Base-by-base conservation (phyloP, 2,888 invertebrate genomes). In the Parthenolecanium corni region DNA sequence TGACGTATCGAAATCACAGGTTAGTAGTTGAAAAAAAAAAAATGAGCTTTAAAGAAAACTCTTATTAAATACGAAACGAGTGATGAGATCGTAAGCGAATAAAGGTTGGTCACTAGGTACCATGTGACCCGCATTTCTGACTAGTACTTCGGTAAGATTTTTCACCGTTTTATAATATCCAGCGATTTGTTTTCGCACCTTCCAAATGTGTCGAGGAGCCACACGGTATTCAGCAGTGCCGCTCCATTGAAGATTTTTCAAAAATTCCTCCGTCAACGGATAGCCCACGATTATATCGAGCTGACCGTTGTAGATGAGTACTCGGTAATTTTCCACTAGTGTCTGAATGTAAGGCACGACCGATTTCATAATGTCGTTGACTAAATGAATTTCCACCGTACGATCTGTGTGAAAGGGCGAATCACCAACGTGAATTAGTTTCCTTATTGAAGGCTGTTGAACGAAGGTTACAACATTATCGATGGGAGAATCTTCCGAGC, bases 271-370 rank as follows among this genome's bases (percentile, higher is more conserved):
- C 0, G 92, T 92, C 54, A 89, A 72, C 0, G 91, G 89, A 74
- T 90, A 89, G 0, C 91, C 89, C 0, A 92, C 88, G 66, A 93
- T 90, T 14, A 94, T 85, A 72, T 95, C 94, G 67, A 94, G 72
- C 71, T 94, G 93, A 0, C 94, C 94, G 71, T 84, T 92, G 73
- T 93, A 94, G 65, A 92, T 79, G 49, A 93, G 78, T 16, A 90
- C 81, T 72, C 79, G 77, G 70, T 85, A 86, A 68, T 82, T 74
- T 40, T 82, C 76, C 0, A 88, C 71, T 0, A 90, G 74, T 68
- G 84, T 83, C 0, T 81, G 77, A 62, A 89, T 76, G 80, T 83
- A 83, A 0, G 80, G 80, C 5, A 86, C 85, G 6, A 89, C 83
- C 0, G 86, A 85, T 70, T 87, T 81, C 85, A 91, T 86, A 0